Evolutionary conservation across 2,797 vertebrate genomes (phyloP), one percentile per base, ranked within the genome.

Genomic region (Moxostoma hubbsi): DNA sequence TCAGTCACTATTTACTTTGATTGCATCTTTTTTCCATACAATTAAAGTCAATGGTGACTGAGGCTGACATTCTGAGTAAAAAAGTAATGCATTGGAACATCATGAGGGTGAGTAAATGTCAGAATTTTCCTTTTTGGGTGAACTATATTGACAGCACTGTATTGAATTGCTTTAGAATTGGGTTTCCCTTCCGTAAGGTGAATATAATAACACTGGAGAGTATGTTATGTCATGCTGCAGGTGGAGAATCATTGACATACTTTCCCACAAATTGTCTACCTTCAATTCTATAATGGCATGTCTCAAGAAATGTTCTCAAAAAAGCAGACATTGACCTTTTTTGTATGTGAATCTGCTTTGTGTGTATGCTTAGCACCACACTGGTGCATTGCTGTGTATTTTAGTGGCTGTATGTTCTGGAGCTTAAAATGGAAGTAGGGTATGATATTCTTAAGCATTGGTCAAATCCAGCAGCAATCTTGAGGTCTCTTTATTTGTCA

Each of bases 381-480:
- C 77, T 89, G 82, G 79, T 74, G 70, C 55, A 80, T 78, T 78
- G 81, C 59, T 84, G 64, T 36, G 80, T 84, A 84, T 90, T 91
- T 87, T 86, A 87, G 82, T 53, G 81, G 82, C 75, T 89, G 87
- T 91, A 90, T 88, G 82, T 64, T 57, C 90, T 93, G 90, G 90
- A 91, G 86, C 73, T 63, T 74, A 81, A 75, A 75, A 87, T 86
- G 83, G 87, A 85, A 84, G 63, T 67, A 67, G 62, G 75, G 65
- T 55, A 51, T 69, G 24, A 85, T 84, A 85, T 69, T 82, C 85
- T 82, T 78, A 80, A 79, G 66, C 65, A 76, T 86, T 50, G 10
- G 72, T 82, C 65, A 47, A n/a, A 84, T 85, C 63, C 81, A 85
- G 87, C 89, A 90, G 87, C 86, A 89, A 90, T 91, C 87, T 83